Evolutionary conservation across 2,797 vertebrate species (phyloP).

Genomic region (Hypotaenidia philippensis): DNA sequence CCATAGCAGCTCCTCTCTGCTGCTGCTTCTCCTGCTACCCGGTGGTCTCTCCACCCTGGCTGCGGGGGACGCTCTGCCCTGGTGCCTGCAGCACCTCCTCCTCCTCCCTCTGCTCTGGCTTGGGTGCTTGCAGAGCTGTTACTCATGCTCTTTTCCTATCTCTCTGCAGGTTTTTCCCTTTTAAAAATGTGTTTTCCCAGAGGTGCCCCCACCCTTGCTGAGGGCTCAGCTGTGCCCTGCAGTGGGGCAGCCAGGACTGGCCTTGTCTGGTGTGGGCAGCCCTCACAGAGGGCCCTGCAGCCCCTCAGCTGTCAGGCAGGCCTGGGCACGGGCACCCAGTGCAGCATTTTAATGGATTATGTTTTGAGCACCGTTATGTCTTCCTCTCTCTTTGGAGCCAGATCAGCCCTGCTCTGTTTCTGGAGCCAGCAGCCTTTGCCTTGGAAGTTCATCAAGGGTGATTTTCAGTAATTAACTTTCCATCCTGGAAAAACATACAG

Average conservation of each 20-base stretch:
- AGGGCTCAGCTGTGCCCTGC: not conserved
- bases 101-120: not conserved
- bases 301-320: not conserved
- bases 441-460: conserved; percentile 34
- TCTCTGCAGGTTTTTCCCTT: not conserved
- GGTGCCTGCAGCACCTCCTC: too few relatives aligned
- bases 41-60: rapidly evolving
- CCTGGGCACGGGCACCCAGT: rapidly evolving
- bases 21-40: not conserved
- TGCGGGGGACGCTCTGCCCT: not conserved
- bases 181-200: not conserved
- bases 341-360: not conserved
- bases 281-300: not conserved
- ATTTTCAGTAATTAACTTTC: conserved; percentile 25
- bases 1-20: rapidly evolving
- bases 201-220: too few relatives aligned
- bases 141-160: not conserved
- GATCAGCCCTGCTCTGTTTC: not conserved
- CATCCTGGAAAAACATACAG: not conserved
- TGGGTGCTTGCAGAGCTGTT: not conserved
- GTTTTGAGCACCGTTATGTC: not conserved
- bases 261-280: not conserved
- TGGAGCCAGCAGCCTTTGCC: not conserved
- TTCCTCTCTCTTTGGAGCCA: not conserved
- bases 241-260: not conserved